phyloP scores from a whole-genome alignment of 2,113 vertebrate species.

The Suricata suricatta region DNA sequence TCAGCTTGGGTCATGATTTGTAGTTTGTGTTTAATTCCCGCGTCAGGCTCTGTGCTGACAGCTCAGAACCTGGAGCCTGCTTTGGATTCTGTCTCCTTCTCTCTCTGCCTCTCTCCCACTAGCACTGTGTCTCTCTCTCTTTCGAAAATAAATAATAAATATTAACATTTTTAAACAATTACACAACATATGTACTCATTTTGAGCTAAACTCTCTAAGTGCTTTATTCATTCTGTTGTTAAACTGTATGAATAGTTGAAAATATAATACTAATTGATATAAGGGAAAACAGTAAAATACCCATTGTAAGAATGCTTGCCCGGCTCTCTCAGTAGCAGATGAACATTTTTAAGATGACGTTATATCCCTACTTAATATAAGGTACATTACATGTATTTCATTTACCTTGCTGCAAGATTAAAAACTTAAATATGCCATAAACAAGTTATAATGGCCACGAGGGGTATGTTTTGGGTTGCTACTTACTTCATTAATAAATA shows the following conservation, averaged over 20 bases:
- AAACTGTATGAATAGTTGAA: neutral
- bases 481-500: neutral
- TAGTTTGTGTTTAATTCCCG: too few species aligned
- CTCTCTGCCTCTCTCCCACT: too few species aligned
- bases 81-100: too few species aligned
- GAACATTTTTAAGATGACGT: neutral
- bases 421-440: neutral
- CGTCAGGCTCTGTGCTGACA: too few species aligned
- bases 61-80: too few species aligned
- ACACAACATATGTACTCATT: neutral
- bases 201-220: neutral
- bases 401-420: neutral
- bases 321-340: neutral
- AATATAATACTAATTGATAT: neutral
- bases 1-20: too few species aligned
- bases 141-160: too few species aligned
- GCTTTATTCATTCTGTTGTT: neutral
- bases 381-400: neutral
- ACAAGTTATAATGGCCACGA: neutral
- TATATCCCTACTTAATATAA: neutral
- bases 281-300: neutral
- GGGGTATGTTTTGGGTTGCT: neutral
- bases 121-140: too few species aligned
- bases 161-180: neutral
- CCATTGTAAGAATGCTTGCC: neutral